Evolutionary conservation across 2,113 vertebrate species (phyloP).

Genomic region (Alosa alosa): DNA sequence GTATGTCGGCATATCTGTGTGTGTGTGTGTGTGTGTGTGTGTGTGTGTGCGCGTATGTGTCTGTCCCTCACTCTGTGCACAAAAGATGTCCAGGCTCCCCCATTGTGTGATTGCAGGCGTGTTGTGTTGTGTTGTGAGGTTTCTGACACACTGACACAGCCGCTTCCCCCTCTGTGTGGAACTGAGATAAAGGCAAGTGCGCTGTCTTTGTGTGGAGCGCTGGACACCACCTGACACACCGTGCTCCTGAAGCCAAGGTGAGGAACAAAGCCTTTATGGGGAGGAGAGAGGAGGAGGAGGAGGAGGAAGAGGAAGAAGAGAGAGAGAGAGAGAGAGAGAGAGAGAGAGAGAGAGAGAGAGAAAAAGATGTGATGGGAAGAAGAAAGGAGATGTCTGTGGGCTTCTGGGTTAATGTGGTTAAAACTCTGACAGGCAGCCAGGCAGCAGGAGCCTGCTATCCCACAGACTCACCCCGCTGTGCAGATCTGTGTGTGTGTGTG

Average conservation of each 20-base stretch:
- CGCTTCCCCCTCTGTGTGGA: neutral
- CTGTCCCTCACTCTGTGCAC: neutral
- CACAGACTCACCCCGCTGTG: constrained; percentile 2
- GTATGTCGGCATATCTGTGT: neutral
- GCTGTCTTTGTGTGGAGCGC: neutral
- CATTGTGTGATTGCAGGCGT: neutral
- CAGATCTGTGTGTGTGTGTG: neutral
- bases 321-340: neutral
- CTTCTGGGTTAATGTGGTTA: neutral
- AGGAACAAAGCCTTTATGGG: neutral
- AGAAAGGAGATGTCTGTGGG: neutral
- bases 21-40: constrained; percentile 11
- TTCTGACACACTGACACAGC: neutral
- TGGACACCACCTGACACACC: neutral
- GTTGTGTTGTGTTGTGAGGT: neutral
- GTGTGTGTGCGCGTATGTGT: neutral
- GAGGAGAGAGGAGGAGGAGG: neutral
- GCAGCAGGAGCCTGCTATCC: constrained; percentile 2
- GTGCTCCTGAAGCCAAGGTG: neutral
- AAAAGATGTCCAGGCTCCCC: neutral
- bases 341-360: neutral
- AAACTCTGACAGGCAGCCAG: constrained; percentile 4
- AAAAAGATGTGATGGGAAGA: neutral
- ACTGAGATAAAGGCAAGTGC: neutral
- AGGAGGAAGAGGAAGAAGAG: neutral